These are phyloP conservation scores for Loripinus fragilis DNA, from an alignment of 2,888 invertebrate species.

Conservation along the genomic window DNA sequence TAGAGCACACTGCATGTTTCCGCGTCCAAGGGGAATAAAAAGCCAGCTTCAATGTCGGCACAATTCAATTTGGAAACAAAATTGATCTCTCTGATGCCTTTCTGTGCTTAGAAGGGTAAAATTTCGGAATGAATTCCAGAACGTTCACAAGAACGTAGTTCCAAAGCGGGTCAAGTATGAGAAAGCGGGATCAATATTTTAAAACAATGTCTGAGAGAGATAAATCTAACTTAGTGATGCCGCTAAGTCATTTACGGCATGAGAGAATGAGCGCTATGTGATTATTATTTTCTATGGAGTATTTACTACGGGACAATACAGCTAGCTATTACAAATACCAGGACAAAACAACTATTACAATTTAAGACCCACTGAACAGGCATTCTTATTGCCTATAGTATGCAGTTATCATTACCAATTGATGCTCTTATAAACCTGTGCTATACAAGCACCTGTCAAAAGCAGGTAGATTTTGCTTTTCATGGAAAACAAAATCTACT, in stretches of 20 bases:
- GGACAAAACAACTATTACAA: too few species aligned
- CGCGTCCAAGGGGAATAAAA: constrained; percentile 55
- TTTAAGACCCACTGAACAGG: too few species aligned
- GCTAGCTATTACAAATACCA: too few species aligned
- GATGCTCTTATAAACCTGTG: too few species aligned
- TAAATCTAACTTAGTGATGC: constrained; percentile 51
- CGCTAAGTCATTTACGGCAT: constrained; percentile 11
- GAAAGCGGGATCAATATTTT: constrained; percentile 55
- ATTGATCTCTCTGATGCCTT: constrained; percentile 55
- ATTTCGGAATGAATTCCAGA: constrained; percentile 15
- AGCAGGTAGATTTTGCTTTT: too few species aligned
- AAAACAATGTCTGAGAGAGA: constrained; percentile 59
- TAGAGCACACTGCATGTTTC: constrained; percentile 48
- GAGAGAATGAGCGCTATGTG: constrained; percentile 6
- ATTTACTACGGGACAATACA: too few species aligned
- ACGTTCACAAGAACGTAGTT: neutral
- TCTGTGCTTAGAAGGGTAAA: constrained; percentile 19
- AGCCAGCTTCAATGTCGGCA: constrained; percentile 58
- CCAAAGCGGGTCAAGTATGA: constrained; percentile 14
- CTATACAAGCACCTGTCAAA: too few species aligned
- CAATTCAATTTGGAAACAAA: constrained; percentile 63
- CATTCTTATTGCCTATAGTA: too few species aligned
- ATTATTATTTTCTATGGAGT: constrained; percentile 7
- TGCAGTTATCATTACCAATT: too few species aligned
- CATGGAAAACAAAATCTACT: too few species aligned